Evolutionary conservation across 2,797 vertebrate species (phyloP), one percentile per base, ranked within the genome.

Genomic region (Micrastur ruficollis): DNA sequence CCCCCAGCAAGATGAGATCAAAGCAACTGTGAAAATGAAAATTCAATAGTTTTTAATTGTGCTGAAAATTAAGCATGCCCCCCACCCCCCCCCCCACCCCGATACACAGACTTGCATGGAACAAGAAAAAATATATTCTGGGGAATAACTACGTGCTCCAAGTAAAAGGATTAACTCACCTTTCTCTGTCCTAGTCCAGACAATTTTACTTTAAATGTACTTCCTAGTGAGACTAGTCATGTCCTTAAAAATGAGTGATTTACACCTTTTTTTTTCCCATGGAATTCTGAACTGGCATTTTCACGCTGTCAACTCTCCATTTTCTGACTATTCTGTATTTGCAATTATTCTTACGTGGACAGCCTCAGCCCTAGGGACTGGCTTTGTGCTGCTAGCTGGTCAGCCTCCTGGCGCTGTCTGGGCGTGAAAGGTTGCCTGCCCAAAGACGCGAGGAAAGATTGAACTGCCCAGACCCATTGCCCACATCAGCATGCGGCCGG

Each of bases 191-290:
- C 27, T 55, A 49, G 31, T 59, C 26, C 18, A 70, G 85, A 75
- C 52, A 59, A 61, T 75, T 92, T 84, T 74, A 44, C 58, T 94
- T 81, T 75, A 89, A 95, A 94, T 81, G 36, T 34, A 80, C 42
- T 84, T 82, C 74, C 74, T 40, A 29, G 22, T 25, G 36, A 82
- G 58, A 68, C 38, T 44, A 49, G 36, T 61, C 32, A 17, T 25
- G 61, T 87, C 25, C 49, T 86, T 92, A 85, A 89, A 95, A 91
- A 63, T 61, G 36, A 90, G 6, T 9, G 52, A 71, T 71, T 80
- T 75, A 74, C 11, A 8, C 14, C 20, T 36, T 29, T 56, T 19
- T 14, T 5, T 1, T 4, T 44, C 6, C 34, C 14, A 3, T 5
- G 81, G 74, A 38, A 47, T 72, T 81, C 56, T 47, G 36, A 80